Base-by-base conservation (phyloP, 2,888 invertebrate species). In the Zaprionus lineosus region DNA sequence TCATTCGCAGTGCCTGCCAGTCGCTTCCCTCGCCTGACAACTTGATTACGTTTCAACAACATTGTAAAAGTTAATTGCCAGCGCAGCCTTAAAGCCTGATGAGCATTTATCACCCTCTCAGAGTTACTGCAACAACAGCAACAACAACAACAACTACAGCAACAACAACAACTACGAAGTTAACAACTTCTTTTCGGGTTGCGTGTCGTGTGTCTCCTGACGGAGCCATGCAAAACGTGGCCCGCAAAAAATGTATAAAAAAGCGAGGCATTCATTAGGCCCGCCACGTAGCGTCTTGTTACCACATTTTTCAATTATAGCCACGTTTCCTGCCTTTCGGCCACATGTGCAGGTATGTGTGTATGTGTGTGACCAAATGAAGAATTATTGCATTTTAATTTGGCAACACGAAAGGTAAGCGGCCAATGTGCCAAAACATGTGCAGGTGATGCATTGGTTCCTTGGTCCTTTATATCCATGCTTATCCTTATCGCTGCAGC, bases 351-450 rank as follows among this genome's bases (percentile, higher is more conserved):
- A 41, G 29, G 29, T 68, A 33, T 33, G 40, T 29, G 21, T 46
- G 39, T 29, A 21, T 28, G n/a, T n/a, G n/a, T n/a, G n/a, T 26
- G 24, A 18, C 21, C 69, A 83, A 87, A 87, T 87, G 86, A 87
- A 87, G 87, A 88, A 76, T 84, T 84, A 88, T 88, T 88, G 84
- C 87, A 72, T 77, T 88, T 87, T 87, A 88, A 88, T 87, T 85
- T 79, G 82, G 69, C 69, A 64, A n/a, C n/a, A n/a, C n/a, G n/a
- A n/a, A n/a, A n/a, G n/a, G n/a, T n/a, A n/a, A n/a, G 66, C 62
- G 64, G 62, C 52, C 61, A 73, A 50, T 62, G 61, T 76, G 67
- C 63, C 71, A 65, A 66, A 70, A 59, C 53, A 59, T 60, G 46
- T 39, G 74, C 83, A 83, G 81, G 75, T 83, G 83, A 33, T 51